Conservation (phyloP, 2,888 invertebrate genomes). For the Boloria selene region DNA sequence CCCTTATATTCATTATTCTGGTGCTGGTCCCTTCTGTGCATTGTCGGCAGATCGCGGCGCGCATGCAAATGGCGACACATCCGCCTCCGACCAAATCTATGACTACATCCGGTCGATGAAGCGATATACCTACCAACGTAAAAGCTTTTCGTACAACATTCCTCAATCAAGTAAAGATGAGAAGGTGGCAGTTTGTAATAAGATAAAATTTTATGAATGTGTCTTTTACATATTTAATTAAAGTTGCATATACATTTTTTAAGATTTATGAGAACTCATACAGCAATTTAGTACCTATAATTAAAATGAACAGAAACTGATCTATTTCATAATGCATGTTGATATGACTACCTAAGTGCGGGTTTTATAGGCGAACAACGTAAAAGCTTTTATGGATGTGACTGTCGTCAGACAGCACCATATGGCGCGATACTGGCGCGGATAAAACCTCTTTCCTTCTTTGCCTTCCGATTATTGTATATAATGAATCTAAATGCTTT, state of each 20-base stretch:
- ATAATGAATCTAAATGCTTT: background rate
- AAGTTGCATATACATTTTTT: too few species aligned
- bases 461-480: constrained; percentile 10
- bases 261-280: background rate
- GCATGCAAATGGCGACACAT: constrained; percentile 75
- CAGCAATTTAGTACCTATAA: constrained; percentile 7
- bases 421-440: constrained; percentile 69
- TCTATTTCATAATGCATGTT: constrained; percentile 29
- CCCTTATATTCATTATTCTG: constrained; percentile 46
- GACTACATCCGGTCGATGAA: constrained; percentile 64
- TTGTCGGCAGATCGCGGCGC: constrained; percentile 55
- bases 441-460: constrained; percentile 44
- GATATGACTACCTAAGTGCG: constrained; percentile 40
- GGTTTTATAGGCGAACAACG: constrained; percentile 58
- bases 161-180: constrained; percentile 18
- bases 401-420: constrained; percentile 63
- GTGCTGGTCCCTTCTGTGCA: constrained; percentile 45
- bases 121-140: constrained; percentile 39
- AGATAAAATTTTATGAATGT: background rate
- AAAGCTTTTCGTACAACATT: constrained; percentile 41
- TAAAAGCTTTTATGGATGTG: constrained; percentile 75
- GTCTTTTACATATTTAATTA: too few species aligned
- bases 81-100: constrained; percentile 69
- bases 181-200: background rate
- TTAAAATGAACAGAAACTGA: constrained; percentile 17